Evolutionary conservation across 1,140 invertebrate genomes (phyloP).

Genomic region (Halesus radiatus): DNA sequence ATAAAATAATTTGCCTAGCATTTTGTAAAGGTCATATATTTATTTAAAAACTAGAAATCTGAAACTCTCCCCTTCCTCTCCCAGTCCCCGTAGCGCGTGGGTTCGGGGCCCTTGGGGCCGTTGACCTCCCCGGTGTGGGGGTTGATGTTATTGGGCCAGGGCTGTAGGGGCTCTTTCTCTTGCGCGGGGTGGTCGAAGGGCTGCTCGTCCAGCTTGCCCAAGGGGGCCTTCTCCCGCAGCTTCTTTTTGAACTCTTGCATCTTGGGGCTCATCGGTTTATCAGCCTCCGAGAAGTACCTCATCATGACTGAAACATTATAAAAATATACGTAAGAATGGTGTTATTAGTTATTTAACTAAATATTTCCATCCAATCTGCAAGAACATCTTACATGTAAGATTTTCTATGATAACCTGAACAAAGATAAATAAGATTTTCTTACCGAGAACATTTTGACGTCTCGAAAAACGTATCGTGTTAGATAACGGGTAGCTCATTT

Average conservation of each 20-base stretch:
- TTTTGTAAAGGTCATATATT: conserved; percentile 49
- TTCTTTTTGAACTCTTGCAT: conserved; percentile 55
- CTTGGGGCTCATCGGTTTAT: conserved; percentile 53
- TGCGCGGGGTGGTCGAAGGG: conserved; percentile 78
- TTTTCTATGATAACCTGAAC: no score
- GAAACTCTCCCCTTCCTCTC: conserved; percentile 97
- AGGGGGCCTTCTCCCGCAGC: conserved; percentile 71
- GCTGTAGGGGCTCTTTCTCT: conserved; percentile 87
- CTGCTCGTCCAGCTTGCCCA: conserved; percentile 73
- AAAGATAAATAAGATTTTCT: neutral
- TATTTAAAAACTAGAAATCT: conserved; percentile 81
- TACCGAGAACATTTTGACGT: neutral
- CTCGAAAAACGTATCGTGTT: neutral
- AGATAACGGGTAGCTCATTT: neutral
- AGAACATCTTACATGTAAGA: no score
- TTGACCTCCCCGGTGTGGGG: conserved; percentile 94
- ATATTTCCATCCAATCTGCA: no score
- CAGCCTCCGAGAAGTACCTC: conserved; percentile 5
- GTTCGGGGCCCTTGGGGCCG: conserved; percentile 96
- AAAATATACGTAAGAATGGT: no score
- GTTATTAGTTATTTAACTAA: no score
- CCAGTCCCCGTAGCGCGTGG: conserved; percentile 99
- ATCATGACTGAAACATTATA: conserved; percentile 2
- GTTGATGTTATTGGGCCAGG: conserved; percentile 91
- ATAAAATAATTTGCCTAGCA: no score